Percentiles rank a stretch among this genome's conserved stretches.
These are phyloP conservation scores for Yponomeuta cagnagella DNA, from an alignment of 2,888 invertebrate species.

Conservation along the genomic window DNA sequence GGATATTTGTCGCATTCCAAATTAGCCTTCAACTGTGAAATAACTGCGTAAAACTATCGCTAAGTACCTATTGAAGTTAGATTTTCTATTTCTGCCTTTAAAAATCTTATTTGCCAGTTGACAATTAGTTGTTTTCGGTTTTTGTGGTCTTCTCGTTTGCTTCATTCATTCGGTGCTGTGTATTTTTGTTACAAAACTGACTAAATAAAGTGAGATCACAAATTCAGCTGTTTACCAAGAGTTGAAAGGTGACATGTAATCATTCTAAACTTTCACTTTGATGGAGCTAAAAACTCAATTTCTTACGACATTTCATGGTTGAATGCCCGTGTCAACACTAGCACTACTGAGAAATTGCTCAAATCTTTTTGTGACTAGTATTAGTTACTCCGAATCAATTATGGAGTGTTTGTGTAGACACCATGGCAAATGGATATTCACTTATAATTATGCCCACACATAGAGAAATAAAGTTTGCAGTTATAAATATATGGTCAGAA, in stretches of 20 bases:
- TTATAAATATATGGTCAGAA: too few species aligned
- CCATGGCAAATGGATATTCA: too few species aligned
- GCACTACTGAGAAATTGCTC: neutral
- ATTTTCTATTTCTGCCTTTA: neutral
- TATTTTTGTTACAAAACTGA: neutral
- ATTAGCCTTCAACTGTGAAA: neutral
- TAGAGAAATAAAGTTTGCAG: too few species aligned
- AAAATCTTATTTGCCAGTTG: neutral
- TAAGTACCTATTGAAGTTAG: neutral
- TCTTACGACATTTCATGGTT: neutral
- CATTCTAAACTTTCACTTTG: neutral
- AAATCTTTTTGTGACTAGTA: too few species aligned
- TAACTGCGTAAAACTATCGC: neutral
- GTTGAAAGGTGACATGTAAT: neutral
- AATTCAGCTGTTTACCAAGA: neutral
- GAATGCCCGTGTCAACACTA: neutral
- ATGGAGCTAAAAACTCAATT: neutral
- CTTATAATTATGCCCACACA: too few species aligned
- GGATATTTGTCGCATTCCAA: constrained; percentile 17
- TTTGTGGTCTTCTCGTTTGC: neutral
- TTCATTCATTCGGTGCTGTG: neutral
- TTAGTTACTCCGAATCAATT: too few species aligned
- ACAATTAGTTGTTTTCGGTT: neutral
- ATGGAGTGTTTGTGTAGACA: too few species aligned
- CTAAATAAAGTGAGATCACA: neutral